Evolutionary conservation across 64 coral and sea anemone genomes (phyloP).

Genomic region (Cladopsammia gracilis): DNA sequence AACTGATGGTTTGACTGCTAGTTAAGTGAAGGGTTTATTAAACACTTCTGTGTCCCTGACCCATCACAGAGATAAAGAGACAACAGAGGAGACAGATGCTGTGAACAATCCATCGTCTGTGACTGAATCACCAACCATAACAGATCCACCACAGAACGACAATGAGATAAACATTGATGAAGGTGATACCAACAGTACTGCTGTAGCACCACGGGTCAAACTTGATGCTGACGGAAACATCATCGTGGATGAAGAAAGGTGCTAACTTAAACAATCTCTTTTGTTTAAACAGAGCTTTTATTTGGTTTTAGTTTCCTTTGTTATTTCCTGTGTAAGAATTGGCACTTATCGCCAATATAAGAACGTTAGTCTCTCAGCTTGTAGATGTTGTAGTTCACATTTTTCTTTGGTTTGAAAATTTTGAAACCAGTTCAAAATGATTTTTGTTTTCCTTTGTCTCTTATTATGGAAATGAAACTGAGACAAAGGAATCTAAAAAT

Average conservation of each 20-base stretch:
- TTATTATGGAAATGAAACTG: too few relatives aligned
- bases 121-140: background rate
- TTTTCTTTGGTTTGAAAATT: too few relatives aligned
- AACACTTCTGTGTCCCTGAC: background rate
- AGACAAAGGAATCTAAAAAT: too few relatives aligned
- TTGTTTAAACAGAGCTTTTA: too few relatives aligned
- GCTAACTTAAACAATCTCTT: background rate
- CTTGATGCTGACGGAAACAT: constrained; percentile 93
- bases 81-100: background rate
- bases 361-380: background rate
- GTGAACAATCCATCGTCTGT: background rate
- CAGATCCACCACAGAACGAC: background rate
- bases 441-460: too few relatives aligned
- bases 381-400: too few relatives aligned
- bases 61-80: background rate
- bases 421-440: too few relatives aligned
- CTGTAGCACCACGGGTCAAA: constrained; percentile 89
- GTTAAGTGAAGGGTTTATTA: too few relatives aligned
- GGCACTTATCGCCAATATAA: background rate
- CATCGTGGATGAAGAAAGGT: constrained; percentile 99
- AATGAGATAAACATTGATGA: constrained; percentile 12
- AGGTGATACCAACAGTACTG: background rate
- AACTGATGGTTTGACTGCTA: too few relatives aligned
- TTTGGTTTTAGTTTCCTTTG: background rate
- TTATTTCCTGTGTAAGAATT: background rate